A percentile compares a stretch with the other conserved stretches of the same genome.
Evolutionary conservation across 2,113 vertebrate species (phyloP).

Genomic region (Eulemur macaco): DNA sequence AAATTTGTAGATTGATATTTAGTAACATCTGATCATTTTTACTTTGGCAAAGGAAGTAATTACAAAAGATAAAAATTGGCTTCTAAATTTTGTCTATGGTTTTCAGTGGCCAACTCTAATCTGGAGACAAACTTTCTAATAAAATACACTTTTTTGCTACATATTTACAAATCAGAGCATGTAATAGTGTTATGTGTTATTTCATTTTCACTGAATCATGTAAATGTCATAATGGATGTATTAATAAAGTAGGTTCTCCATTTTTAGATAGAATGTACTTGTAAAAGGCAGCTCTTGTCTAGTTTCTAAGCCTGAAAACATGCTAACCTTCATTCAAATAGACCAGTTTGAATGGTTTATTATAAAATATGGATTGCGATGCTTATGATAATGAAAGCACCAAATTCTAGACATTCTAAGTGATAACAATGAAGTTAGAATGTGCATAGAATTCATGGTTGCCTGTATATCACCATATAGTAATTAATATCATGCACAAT

Average conservation of each 20-base stretch:
- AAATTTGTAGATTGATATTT: not conserved
- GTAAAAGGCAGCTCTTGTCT: not conserved
- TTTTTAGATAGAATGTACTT: not conserved
- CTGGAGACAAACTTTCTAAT: not conserved
- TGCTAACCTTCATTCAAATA: not conserved
- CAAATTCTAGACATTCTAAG: not conserved
- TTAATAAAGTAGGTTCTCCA: not conserved
- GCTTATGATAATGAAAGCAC: not conserved
- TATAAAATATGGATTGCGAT: slow-evolving; percentile 12
- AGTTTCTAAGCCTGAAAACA: not conserved
- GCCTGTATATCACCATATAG: not conserved
- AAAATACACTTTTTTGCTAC: not conserved
- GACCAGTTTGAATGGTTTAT: not conserved
- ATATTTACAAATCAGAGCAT: not conserved
- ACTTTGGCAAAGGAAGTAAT: not conserved
- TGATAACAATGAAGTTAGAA: not conserved
- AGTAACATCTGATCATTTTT: not conserved
- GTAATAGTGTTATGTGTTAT: not conserved
- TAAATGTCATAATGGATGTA: slow-evolving; percentile 1
- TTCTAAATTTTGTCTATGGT: not conserved
- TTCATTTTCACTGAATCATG: slow-evolving; percentile 35
- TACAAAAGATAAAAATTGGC: not conserved
- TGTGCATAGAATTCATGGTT: not conserved
- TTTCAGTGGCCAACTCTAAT: slow-evolving; percentile 20
- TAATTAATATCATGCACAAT: not conserved